These are phyloP conservation scores for Cybosia mesomella DNA, from an alignment of 2,888 invertebrate species.

Conservation along the genomic window DNA sequence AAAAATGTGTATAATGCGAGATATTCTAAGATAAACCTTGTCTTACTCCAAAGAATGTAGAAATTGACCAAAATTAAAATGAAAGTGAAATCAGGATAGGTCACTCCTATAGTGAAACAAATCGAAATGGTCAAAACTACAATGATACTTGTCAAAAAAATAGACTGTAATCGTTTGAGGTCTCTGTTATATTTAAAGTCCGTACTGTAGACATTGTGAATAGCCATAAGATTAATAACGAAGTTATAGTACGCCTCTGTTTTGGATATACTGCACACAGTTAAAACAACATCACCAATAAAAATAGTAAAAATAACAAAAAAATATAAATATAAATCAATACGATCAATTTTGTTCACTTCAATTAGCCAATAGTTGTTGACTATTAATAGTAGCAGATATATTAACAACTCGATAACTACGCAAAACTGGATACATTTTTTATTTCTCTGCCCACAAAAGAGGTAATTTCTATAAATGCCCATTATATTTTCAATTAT, in stretches of 20 bases:
- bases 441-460: background rate
- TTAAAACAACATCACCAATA: background rate
- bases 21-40: background rate
- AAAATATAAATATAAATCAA: background rate
- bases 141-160: background rate
- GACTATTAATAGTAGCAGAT: background rate
- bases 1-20: background rate
- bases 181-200: background rate
- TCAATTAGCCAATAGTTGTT: background rate
- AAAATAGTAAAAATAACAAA: background rate
- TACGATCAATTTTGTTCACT: background rate
- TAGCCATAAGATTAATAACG: background rate
- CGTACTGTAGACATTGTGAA: background rate
- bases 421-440: background rate
- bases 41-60: background rate
- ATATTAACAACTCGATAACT: background rate
- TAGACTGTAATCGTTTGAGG: background rate
- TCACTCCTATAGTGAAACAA: background rate
- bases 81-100: background rate
- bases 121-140: background rate
- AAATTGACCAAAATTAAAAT: background rate
- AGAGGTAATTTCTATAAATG: slow-evolving; percentile 7
- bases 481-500: slow-evolving; percentile 5
- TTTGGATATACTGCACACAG: background rate
- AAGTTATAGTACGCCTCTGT: background rate